These are phyloP conservation scores for Abramis brama DNA, from an alignment of 2,113 vertebrate genomes.

Conservation along the genomic window DNA sequence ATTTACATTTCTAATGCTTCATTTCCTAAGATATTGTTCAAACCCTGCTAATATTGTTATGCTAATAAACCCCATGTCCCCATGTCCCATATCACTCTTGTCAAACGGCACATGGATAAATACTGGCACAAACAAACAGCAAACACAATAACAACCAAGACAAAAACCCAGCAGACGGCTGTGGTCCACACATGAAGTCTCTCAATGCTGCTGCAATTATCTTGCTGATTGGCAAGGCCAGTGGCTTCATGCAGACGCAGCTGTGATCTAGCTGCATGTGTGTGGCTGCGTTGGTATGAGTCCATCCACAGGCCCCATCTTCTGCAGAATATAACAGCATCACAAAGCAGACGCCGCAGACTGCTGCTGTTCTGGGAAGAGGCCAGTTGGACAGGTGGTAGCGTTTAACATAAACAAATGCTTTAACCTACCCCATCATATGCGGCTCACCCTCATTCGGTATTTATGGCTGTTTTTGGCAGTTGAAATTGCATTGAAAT, in stretches of 20 bases:
- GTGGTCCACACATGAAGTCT: slow-evolving; percentile 55
- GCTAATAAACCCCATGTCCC: neutral
- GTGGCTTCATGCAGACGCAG: slow-evolving; percentile 66
- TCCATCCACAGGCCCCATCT: slow-evolving; percentile 1
- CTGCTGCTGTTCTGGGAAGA: slow-evolving; percentile 44
- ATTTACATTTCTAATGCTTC: slow-evolving; percentile 8
- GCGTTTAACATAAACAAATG: slow-evolving; percentile 65
- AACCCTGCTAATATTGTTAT: slow-evolving; percentile 15
- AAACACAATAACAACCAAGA: neutral
- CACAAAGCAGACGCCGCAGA: slow-evolving; percentile 27
- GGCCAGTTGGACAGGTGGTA: slow-evolving; percentile 68
- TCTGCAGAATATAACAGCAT: slow-evolving; percentile 26
- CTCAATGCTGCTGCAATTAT: slow-evolving; percentile 64
- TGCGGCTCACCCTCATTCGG: slow-evolving; percentile 8
- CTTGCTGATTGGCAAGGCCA: slow-evolving; percentile 63
- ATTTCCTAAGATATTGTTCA: slow-evolving; percentile 7
- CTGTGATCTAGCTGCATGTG: slow-evolving; percentile 53
- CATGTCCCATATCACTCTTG: slow-evolving; percentile 31
- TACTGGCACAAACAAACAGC: slow-evolving; percentile 26
- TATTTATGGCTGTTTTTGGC: slow-evolving; percentile 35
- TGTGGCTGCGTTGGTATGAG: slow-evolving; percentile 19
- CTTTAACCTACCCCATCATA: slow-evolving; percentile 52
- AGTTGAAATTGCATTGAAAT: slow-evolving; percentile 10
- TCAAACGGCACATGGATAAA: neutral
- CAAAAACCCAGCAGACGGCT: slow-evolving; percentile 34